phyloP scores from a whole-genome alignment of 2,797 vertebrate species.

The Tachyglossus aculeatus region DNA sequence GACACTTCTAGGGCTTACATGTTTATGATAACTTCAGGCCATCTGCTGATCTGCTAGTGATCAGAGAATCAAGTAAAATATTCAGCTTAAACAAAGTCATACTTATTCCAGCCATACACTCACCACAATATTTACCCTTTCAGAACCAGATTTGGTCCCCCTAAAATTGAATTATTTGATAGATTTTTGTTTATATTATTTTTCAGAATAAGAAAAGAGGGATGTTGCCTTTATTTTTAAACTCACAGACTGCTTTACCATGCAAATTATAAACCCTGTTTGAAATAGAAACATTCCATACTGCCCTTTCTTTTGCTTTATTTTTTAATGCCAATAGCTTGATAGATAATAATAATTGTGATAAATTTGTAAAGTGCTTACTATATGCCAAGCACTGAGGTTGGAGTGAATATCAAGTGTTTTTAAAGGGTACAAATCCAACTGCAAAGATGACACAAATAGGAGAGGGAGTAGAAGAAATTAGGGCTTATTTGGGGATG shows the following conservation, averaged over 20 bases:
- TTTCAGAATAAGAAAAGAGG: neutral
- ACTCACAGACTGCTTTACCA: conserved; percentile 18
- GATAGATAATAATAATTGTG: too few species aligned
- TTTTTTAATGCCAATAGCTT: conserved; percentile 40
- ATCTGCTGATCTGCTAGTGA: conserved; percentile 57
- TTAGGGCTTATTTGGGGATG: too few species aligned
- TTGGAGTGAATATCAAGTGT: too few species aligned
- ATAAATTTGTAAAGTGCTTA: too few species aligned
- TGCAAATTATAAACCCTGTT: conserved; percentile 33
- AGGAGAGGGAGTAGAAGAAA: too few species aligned
- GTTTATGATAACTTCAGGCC: conserved; percentile 68
- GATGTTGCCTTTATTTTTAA: conserved; percentile 19
- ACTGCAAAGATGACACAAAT: too few species aligned
- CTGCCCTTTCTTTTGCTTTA: conserved; percentile 40
- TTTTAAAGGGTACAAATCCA: too few species aligned
- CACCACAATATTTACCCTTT: conserved; percentile 29
- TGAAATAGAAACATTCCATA: conserved; percentile 39
- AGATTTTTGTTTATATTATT: neutral
- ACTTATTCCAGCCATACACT: conserved; percentile 39
- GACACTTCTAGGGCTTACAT: conserved; percentile 44
- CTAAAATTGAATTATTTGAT: conserved; percentile 12
- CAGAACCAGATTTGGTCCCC: conserved; percentile 29
- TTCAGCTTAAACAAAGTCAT: conserved; percentile 38
- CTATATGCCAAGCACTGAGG: too few species aligned
- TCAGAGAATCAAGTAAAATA: conserved; percentile 55